Evolutionary conservation across 2,797 vertebrate species (phyloP), one percentile per base, ranked within the genome.

Genomic region (Siniperca scherzeri): DNA sequence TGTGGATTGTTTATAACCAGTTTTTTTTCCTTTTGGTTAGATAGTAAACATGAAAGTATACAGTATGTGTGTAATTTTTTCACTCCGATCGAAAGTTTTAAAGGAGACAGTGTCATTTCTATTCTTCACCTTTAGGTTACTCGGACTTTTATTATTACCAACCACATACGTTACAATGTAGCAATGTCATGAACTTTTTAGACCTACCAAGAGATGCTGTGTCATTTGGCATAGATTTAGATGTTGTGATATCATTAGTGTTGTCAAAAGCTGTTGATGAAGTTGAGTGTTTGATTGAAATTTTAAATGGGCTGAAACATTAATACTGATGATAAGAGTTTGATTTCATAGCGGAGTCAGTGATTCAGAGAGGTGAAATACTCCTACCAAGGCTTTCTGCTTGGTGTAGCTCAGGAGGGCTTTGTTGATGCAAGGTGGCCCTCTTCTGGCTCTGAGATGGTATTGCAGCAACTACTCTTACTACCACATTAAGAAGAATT

Each of bases 401-500:
- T 36, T 19, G 11, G 16, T 68, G 53, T 7, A 7, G 16, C 60
- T 74, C 19, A 0, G 5, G 30, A 60, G 27, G 1, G 33, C 14
- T 50, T 82, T 73, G 62, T 61, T 82, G 82, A 72, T 74, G 50
- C 61, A n/a, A 44, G 61, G 65, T 74, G 11, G 88, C 86, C 95
- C 88, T 82, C 95, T 89, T 80, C 88, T 95, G 96, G 92, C 62
- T 16, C 1, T 61, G 1, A 72, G 13, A 2, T 67, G 61, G 69
- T 67, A 94, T 33, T 93, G 79, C 92, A 94, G 0, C 48, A 42
- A 11, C 60, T 9, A 0, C 36, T 48, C 21, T 0, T 3, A 3
- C 4, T 12, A 36, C 13, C 21, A 64, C 33, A 30, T 42, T 14
- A 7, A 30, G 30, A 21, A 46, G 1, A 57, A n/a, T 13, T 5